Percentiles rank a stretch among this genome's conserved stretches.
phyloP scores from a whole-genome alignment of 2,888 invertebrate genomes.

The Drosophila gaucha region DNA sequence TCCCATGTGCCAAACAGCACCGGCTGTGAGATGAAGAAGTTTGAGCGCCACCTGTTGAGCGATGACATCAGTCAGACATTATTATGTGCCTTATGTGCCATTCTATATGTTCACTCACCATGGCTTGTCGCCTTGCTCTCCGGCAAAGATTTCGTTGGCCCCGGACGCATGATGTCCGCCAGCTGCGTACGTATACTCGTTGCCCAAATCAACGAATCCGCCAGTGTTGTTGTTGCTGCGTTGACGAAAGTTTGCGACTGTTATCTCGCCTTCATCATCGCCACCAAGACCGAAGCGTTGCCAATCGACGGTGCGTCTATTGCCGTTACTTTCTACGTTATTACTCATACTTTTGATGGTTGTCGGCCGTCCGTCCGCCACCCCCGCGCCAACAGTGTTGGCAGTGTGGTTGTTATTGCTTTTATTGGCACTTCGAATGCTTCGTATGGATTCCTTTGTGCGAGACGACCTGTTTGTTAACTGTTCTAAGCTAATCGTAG shows the following conservation, averaged over 20 bases:
- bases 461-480: conserved; percentile 6
- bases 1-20: conserved; percentile 98
- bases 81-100: too few relatives aligned
- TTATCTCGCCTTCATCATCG: conserved; percentile 84
- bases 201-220: conserved; percentile 91
- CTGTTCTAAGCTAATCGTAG: conserved; percentile 17
- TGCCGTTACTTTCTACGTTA: conserved; percentile 64
- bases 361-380: conserved; percentile 23
- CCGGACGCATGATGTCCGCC: conserved; percentile 94
- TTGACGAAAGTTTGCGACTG: conserved; percentile 85
- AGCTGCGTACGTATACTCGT: conserved; percentile 90
- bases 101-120: conserved; percentile 70
- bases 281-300: conserved; percentile 81
- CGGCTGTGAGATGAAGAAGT: conserved; percentile 98
- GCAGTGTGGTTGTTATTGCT: conserved; percentile 9
- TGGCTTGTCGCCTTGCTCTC: conserved; percentile 90
- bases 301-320: conserved; percentile 82
- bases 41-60: conserved; percentile 95
- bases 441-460: conserved; percentile 2
- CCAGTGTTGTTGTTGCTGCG: conserved; percentile 87
- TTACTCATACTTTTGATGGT: conserved; percentile 62
- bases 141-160: conserved; percentile 95
- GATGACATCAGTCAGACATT: not conserved
- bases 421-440: conserved; percentile 14
- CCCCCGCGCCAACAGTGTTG: conserved; percentile 19